Base-by-base conservation (phyloP, 2,797 vertebrate genomes). In the Catamblyrhynchus diadema region DNA sequence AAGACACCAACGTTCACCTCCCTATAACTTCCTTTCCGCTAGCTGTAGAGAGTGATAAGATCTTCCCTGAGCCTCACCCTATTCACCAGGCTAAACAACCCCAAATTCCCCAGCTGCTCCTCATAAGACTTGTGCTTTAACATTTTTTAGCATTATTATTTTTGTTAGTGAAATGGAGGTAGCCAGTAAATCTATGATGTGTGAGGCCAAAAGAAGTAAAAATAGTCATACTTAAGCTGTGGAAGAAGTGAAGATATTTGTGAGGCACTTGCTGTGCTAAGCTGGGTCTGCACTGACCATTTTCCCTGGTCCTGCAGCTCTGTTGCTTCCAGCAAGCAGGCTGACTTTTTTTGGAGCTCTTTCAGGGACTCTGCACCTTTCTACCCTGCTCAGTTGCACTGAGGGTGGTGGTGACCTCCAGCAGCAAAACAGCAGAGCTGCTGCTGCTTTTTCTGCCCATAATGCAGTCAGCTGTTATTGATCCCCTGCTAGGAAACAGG, bases 401-500 rank as follows among this genome's bases (percentile, higher is more conserved):
- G 8, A 72, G 48, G 72, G 70, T 35, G 60, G n/a, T 24, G 37
- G 51, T 90, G 90, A 88, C 65, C 70, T 90, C 90, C 92, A 92
- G 69, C 69, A 86, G 70, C 53, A 72, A 91, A 92, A 62, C 65
- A 86, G 70, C 56, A 72, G 92, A 79, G 37, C 61, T 87, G 83
- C 65, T 70, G 33, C 62, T 1, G 2, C 28, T 65, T 80, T 82
- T 35, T 33, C 28, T 56, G 56, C 59, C 62, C 0, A 0, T 79
- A 67, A 22, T 47, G 39, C 56, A 69, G 90, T 69, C 90, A 56
- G 78, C 81, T 94, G 86, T 79, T 80, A 61, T 78, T 86, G 90
- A 96, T 65, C 65, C 59, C 48, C 70, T 93, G 82, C 78, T 71
- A 53, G 79, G 74, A 86, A 91, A 69, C 89, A 73, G 64, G 45